Conservation (phyloP, 1,140 invertebrate species). For the Aporrectodea caliginosa region DNA sequence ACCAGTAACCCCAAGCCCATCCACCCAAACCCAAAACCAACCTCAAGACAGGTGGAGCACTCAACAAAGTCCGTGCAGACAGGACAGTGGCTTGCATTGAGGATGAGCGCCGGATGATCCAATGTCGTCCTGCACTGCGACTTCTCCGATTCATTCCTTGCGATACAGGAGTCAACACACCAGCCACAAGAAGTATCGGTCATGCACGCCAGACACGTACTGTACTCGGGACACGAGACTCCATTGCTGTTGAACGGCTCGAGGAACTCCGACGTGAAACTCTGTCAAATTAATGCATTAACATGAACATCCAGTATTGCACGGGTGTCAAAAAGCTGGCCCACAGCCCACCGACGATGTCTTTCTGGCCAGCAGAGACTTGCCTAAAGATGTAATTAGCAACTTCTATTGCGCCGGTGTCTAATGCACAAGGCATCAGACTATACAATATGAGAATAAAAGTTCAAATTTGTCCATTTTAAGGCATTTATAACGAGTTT, state of each 20-base stretch:
- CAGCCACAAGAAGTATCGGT: slow-evolving; percentile 84
- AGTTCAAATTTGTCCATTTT: too few species aligned
- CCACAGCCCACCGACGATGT: too few species aligned
- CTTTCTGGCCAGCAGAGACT: too few species aligned
- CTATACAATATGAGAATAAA: too few species aligned
- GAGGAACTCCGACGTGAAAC: slow-evolving; percentile 81
- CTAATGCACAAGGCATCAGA: too few species aligned
- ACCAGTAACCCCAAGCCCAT: too few species aligned
- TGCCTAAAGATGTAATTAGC: too few species aligned
- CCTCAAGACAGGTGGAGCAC: slow-evolving; percentile 3
- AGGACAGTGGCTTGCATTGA: neutral
- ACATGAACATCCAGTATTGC: neutral
- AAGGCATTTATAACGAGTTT: too few species aligned
- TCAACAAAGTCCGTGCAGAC: neutral
- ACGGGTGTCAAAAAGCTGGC: too few species aligned
- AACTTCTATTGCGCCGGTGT: too few species aligned
- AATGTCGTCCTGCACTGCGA: neutral
- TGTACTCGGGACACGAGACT: slow-evolving; percentile 68
- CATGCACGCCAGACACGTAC: slow-evolving; percentile 80
- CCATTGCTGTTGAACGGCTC: slow-evolving; percentile 71
- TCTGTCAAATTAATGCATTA: slow-evolving; percentile 55
- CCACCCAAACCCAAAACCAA: too few species aligned
- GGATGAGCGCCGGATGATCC: neutral
- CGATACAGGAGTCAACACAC: slow-evolving; percentile 61
- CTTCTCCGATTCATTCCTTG: slow-evolving; percentile 13